These are phyloP conservation scores for Zaprionus ghesquierei DNA, from an alignment of 1,140 invertebrate species.

Conservation along the genomic window DNA sequence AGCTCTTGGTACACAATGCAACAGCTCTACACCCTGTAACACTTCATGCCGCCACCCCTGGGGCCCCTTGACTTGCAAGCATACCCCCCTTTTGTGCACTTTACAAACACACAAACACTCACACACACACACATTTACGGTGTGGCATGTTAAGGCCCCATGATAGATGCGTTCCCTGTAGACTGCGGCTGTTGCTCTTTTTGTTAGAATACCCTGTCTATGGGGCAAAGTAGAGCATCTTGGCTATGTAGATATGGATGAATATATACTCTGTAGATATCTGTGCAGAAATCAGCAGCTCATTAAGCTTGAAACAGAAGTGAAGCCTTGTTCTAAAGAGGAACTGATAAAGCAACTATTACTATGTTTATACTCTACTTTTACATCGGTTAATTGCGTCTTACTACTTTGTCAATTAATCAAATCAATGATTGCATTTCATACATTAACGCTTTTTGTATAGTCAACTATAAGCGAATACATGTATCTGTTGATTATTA, in stretches of 20 bases:
- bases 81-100: not conserved
- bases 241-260: not conserved
- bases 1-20: conserved; percentile 24
- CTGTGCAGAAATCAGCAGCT: not conserved
- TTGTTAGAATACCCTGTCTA: conserved; percentile 13
- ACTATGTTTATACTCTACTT: too few species aligned
- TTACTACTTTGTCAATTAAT: too few species aligned
- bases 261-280: not conserved
- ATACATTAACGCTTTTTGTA: too few species aligned
- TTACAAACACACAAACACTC: conserved; percentile 3
- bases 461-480: too few species aligned
- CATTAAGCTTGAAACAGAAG: too few species aligned
- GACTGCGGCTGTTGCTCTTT: conserved; percentile 46
- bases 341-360: too few species aligned
- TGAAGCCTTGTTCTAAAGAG: too few species aligned
- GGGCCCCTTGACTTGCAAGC: not conserved
- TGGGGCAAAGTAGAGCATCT: not conserved
- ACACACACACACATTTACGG: conserved; percentile 2
- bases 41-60: not conserved
- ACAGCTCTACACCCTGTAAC: conserved; percentile 37
- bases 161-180: conserved; percentile 39
- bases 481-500: too few species aligned
- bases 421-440: too few species aligned
- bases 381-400: too few species aligned
- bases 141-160: conserved; percentile 33